phyloP scores from a whole-genome alignment of 1,140 invertebrate species.

The Diplogasteroides magnus region DNA sequence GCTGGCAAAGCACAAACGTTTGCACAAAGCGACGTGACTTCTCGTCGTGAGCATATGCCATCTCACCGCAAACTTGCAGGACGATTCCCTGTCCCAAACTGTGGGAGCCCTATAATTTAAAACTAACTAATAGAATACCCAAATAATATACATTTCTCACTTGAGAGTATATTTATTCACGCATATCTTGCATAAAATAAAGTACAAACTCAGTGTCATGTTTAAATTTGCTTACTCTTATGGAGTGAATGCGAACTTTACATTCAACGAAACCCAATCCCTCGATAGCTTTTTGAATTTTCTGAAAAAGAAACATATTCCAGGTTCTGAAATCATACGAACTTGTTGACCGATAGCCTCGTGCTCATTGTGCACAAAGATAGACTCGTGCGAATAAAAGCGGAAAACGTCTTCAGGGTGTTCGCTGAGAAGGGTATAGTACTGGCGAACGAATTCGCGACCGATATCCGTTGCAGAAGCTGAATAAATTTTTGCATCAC shows the following conservation, averaged over 20 bases:
- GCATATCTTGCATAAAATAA: background rate
- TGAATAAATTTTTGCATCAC: too few relatives aligned
- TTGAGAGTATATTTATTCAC: constrained; percentile 3
- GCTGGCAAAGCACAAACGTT: constrained; percentile 21
- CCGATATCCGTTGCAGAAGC: constrained; percentile 17
- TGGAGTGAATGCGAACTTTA: constrained; percentile 15
- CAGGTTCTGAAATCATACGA: too few relatives aligned
- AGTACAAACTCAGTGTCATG: background rate
- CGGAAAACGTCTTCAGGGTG: constrained; percentile 5
- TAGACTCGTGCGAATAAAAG: constrained; percentile 26
- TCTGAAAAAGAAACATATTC: constrained; percentile 23
- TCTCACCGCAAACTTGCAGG: constrained; percentile 21
- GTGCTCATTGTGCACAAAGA: constrained; percentile 8
- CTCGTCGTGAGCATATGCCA: background rate
- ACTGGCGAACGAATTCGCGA: constrained; percentile 23
- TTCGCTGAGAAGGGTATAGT: constrained; percentile 16
- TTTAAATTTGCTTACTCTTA: constrained; percentile 10
- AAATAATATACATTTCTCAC: too few relatives aligned
- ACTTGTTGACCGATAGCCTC: constrained; percentile 18
- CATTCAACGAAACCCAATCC: background rate
- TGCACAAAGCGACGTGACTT: constrained; percentile 20
- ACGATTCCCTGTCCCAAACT: constrained; percentile 5
- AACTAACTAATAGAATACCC: too few relatives aligned
- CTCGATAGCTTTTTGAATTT: constrained; percentile 15
- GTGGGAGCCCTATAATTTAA: constrained; percentile 5